These are phyloP conservation scores for Mus pahari DNA, from an alignment of 2,113 vertebrate species.

Conservation along the genomic window DNA sequence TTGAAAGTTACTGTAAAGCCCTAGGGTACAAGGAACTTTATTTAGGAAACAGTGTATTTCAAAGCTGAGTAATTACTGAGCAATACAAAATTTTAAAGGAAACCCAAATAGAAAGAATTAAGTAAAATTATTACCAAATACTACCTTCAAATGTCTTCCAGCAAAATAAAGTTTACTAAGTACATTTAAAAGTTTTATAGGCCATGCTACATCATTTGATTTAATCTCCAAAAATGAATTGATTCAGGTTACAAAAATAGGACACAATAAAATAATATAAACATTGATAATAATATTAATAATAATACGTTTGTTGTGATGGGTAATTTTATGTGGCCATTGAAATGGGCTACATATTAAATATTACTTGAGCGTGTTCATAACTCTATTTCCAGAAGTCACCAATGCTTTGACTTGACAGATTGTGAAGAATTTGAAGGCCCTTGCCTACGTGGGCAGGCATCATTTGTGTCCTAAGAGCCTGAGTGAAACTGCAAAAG, in stretches of 20 bases:
- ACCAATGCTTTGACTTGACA: not conserved
- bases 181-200: not conserved
- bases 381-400: not conserved
- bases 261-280: not conserved
- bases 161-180: not conserved
- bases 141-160: not conserved
- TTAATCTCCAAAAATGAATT: not conserved
- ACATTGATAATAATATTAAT: not conserved
- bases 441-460: accelerated
- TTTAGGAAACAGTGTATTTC: not conserved
- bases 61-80: not conserved
- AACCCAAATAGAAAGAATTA: not conserved
- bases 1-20: not conserved
- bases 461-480: not conserved
- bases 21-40: not conserved
- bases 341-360: not conserved
- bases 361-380: not conserved
- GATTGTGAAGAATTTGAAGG: not conserved
- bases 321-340: not conserved
- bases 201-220: not conserved
- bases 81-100: not conserved
- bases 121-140: not conserved
- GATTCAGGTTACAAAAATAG: not conserved
- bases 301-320: not conserved
- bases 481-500: not conserved